Base-by-base conservation (phyloP, 2,797 vertebrate species). In the Anguilla obscura region DNA sequence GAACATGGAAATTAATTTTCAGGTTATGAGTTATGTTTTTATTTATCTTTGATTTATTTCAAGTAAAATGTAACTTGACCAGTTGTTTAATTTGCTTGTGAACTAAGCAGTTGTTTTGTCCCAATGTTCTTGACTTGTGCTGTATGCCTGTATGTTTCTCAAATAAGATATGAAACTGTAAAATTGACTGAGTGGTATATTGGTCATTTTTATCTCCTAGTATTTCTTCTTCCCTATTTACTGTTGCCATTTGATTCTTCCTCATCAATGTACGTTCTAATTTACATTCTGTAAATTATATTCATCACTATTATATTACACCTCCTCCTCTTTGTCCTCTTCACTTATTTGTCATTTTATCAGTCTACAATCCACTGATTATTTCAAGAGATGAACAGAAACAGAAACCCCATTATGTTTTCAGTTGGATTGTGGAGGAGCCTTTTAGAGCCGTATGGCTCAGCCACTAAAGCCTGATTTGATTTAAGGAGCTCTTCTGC, bases 391-490 rank as follows among this genome's bases (percentile, higher is more conserved):
- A 84, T 33, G 56, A 74, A 86, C 52, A 88, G 74, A 92, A 90
- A 91, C 88, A 91, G 85, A 89, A 79, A 33, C 86, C 95, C 93
- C 92, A 94, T 96, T 96, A 96, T 92, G 92, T 91, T 92, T 91
- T 88, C 94, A 95, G 95, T 95, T 94, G 95, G 95, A 95, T 96
- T 95, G 95, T 91, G 90, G 92, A 48, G 90, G 92, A 96, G 93
- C 91, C 89, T 93, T 93, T 96, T 92, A 95, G 94, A 95, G 94
- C 93, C 92, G 92, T 93, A 94, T 94, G 94, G 94, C 94, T 95
- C 93, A 96, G 94, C 95, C 92, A 89, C 94, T 95, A 94, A 96
- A 91, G 95, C 95, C 93, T 94, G 95, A 93, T 95, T 96, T 95
- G 93, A 94, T 94, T 92, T 95, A 95, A 95, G 94, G 92, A 92